phyloP scores from a whole-genome alignment of 2,888 invertebrate genomes.

The Proisotoma minuta region DNA sequence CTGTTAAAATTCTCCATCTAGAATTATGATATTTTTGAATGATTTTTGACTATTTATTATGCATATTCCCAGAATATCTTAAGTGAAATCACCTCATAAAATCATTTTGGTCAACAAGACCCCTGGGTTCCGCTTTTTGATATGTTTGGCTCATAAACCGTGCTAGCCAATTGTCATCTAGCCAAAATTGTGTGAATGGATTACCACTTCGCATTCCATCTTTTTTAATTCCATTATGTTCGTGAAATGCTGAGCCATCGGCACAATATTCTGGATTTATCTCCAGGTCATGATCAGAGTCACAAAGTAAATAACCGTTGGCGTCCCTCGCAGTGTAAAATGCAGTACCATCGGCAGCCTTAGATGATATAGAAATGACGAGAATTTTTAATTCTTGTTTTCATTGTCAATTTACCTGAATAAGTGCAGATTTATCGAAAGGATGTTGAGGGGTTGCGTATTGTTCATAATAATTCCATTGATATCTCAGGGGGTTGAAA shows the following conservation, averaged over 20 bases:
- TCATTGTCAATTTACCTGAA: neutral
- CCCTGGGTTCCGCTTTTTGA: conserved; percentile 6
- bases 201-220: conserved; percentile 6
- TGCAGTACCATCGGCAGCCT: conserved; percentile 16
- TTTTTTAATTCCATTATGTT: conserved; percentile 19
- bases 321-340: conserved; percentile 28
- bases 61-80: conserved; percentile 19
- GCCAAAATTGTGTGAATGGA: conserved; percentile 32
- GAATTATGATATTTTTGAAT: no score
- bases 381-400: neutral
- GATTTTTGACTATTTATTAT: no score
- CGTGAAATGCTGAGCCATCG: conserved; percentile 24
- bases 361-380: neutral
- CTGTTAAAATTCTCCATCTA: neutral
- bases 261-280: conserved; percentile 10
- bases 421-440: conserved; percentile 21
- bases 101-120: conserved; percentile 22
- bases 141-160: conserved; percentile 25
- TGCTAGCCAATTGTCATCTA: conserved; percentile 33
- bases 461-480: conserved; percentile 33
- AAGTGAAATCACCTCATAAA: conserved; percentile 35
- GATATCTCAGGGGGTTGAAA: conserved; percentile 12
- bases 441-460: conserved; percentile 22
- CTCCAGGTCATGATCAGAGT: conserved; percentile 21
- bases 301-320: conserved; percentile 30